Base-by-base conservation (phyloP, 1,140 invertebrate species). In the Drosophila baimaii region DNA sequence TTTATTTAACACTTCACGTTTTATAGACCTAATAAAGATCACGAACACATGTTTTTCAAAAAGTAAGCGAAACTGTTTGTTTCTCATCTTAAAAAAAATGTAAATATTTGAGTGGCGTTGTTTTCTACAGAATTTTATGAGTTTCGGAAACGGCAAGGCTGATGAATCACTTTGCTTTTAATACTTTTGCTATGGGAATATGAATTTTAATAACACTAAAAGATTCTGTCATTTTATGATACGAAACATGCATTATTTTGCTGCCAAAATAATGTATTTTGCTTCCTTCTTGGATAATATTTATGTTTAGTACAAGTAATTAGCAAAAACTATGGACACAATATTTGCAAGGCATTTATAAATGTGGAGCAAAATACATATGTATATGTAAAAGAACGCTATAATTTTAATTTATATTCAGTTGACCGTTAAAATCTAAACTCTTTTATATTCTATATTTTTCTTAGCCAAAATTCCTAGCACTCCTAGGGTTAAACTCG, bases 121-220 rank as follows among this genome's bases (percentile, higher is more conserved):
- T n/a, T n/a, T 51, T 31, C 47, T 12, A 19, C 10, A 31, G 27
- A 51, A 51, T 51, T 51, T 31, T 31, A 51, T 51, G 47, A 31
- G 17, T 52, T 52, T 52, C 29, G 17, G 29, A 52, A 21, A 33
- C 27, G 29, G 12, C 49, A 33, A 33, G 2, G 3, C 4, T 52
- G 19, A 52, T 33, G 29, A 52, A 52, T 52, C 49, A 52, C 7
- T 33, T 52, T 33, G 27, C 17, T 52, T 51, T 52, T 15, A 31
- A 52, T 31, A 52, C 12, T 13, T 51, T 51, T 13, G 7, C 17
- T 52, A 2, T 51, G 2, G 2, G 2, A 52, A 33, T 31, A 5
- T 19, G 17, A 0, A 33, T 33, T 52, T 33, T 31, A 15, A 21
- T 2, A 51, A 13, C 2, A 27, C 7, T 31, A 8, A 19, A 19